Conservation (phyloP, 1,140 invertebrate species). For the Trichogramma pretiosum region DNA sequence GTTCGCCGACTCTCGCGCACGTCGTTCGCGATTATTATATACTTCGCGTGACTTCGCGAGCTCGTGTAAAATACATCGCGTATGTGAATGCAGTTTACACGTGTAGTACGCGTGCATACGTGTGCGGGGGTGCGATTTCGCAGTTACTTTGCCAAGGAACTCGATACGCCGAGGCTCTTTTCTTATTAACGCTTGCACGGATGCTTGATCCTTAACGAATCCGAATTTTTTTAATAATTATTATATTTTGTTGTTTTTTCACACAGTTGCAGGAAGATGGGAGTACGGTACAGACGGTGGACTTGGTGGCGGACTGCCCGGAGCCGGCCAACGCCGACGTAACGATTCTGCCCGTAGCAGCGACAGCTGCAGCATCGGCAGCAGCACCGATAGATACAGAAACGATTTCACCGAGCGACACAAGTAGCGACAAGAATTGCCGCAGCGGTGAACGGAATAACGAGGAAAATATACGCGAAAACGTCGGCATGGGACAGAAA, state of each 20-base stretch:
- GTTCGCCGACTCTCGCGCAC: no score
- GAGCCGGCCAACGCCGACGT: slow-evolving; percentile 22
- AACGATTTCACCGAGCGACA: not conserved
- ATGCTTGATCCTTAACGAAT: not conserved
- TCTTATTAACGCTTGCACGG: not conserved
- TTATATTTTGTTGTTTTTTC: not conserved
- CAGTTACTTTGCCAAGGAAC: not conserved
- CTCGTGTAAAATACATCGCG: no score
- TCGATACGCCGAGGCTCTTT: not conserved
- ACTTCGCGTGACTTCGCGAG: no score
- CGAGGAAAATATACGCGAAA: slow-evolving; percentile 6
- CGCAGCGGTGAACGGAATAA: not conserved
- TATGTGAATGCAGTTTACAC: not conserved
- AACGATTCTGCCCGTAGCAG: slow-evolving; percentile 9
- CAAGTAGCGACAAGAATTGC: not conserved
- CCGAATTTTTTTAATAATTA: not conserved
- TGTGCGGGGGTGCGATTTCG: not conserved
- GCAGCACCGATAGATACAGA: slow-evolving; percentile 12
- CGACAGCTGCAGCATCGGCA: slow-evolving; percentile 18
- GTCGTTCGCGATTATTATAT: no score
- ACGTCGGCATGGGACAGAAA: slow-evolving; percentile 45
- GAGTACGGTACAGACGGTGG: slow-evolving; percentile 32
- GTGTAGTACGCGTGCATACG: not conserved
- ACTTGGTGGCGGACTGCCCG: slow-evolving; percentile 35
- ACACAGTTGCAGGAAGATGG: slow-evolving; percentile 26